Evolutionary conservation across 2,113 vertebrate species (phyloP).

Genomic region (Pseudorhombus dupliciocellatus): DNA sequence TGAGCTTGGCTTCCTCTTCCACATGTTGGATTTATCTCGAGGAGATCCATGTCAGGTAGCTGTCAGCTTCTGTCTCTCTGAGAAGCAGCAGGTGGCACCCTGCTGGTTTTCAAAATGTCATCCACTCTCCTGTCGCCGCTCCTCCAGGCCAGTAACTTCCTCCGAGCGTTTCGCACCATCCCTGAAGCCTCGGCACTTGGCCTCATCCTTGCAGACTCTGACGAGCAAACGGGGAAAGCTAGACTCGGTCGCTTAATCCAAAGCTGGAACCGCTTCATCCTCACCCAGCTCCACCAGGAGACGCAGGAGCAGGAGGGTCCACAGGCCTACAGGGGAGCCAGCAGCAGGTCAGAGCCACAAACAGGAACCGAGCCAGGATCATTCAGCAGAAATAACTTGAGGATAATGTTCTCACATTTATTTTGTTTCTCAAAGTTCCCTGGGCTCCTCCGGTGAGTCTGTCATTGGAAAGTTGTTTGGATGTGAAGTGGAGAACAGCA

Average conservation of each 20-base stretch:
- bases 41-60: conserved; percentile 96
- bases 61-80: neutral
- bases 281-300: conserved; percentile 98
- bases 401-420: neutral
- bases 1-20: conserved; percentile 96
- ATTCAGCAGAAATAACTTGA: neutral
- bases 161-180: conserved; percentile 97
- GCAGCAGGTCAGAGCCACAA: conserved; percentile 82
- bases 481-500: conserved; percentile 98
- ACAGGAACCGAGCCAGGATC: neutral
- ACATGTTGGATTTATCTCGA: conserved; percentile 96
- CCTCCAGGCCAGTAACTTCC: conserved; percentile 94
- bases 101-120: neutral
- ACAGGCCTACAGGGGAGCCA: conserved; percentile 92
- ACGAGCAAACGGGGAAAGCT: conserved; percentile 95
- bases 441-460: conserved; percentile 90
- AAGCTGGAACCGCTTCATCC: conserved; percentile 98
- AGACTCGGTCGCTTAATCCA: conserved; percentile 92
- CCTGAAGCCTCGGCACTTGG: conserved; percentile 95
- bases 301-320: conserved; percentile 97
- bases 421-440: conserved; percentile 73
- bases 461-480: conserved; percentile 94
- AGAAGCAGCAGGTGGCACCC: neutral
- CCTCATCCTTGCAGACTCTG: conserved; percentile 94
- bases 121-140: neutral